Conservation (phyloP, 2,888 invertebrate species). For the Philhelius pedissequus region DNA sequence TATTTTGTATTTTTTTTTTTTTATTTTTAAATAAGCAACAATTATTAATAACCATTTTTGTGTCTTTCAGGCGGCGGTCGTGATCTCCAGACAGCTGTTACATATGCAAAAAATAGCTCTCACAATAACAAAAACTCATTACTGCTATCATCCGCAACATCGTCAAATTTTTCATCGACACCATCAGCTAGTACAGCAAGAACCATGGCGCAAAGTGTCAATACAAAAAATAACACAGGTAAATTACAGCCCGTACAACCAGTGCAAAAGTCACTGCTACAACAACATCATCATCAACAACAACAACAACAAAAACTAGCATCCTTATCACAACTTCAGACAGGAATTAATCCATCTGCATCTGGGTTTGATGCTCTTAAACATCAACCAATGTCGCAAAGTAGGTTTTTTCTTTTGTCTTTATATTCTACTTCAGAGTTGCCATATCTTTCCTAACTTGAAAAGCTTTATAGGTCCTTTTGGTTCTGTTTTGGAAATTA, state of each 20-base stretch:
- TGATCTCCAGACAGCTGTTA: conserved; percentile 89
- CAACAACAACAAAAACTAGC: conserved; percentile 45
- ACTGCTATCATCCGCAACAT: conserved; percentile 68
- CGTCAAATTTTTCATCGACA: conserved; percentile 63
- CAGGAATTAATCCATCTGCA: conserved; percentile 46
- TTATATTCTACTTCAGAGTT: neutral
- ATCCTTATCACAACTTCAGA: conserved; percentile 44
- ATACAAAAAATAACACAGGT: conserved; percentile 65
- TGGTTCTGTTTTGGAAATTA: neutral
- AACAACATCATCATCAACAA: conserved; percentile 23
- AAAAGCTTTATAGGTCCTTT: neutral
- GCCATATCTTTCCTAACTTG: neutral
- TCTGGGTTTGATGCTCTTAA: conserved; percentile 61
- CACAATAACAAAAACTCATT: conserved; percentile 70
- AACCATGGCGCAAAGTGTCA: conserved; percentile 72
- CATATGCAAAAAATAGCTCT: conserved; percentile 80
- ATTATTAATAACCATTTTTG: neutral
- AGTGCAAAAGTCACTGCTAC: conserved; percentile 44
- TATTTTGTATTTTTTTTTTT: too few relatives aligned
- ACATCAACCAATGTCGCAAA: conserved; percentile 49
- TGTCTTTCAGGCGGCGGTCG: conserved; percentile 87
- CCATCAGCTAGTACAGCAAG: conserved; percentile 73
- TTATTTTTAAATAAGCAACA: too few relatives aligned
- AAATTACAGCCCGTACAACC: conserved; percentile 65
- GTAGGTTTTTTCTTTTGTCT: conserved; percentile 37